Evolutionary conservation across 2,888 invertebrate species (phyloP).

Genomic region (Cheilosia soror): DNA sequence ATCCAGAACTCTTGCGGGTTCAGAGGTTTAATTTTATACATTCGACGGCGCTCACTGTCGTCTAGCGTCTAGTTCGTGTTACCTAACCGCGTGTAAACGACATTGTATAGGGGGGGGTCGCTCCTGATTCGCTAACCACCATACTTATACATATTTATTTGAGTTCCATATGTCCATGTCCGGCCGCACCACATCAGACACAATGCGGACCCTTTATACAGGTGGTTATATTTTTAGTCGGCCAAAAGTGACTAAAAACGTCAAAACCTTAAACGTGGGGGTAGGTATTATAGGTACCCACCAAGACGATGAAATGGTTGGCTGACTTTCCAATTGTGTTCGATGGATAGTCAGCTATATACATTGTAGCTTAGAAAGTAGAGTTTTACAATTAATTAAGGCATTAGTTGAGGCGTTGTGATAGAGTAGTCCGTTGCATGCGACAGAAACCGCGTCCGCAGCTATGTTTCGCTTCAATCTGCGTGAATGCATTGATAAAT

Average conservation of each 20-base stretch:
- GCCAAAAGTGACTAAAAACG: constrained; percentile 48
- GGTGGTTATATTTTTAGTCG: constrained; percentile 39
- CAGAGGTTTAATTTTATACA: constrained; percentile 53
- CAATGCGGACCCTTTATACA: constrained; percentile 21
- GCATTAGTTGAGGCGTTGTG: not conserved
- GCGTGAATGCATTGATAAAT: too few relatives aligned
- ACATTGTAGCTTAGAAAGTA: not conserved
- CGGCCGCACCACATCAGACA: not conserved
- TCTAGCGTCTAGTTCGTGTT: constrained; percentile 12
- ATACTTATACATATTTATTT: constrained; percentile 67
- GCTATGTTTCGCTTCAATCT: too few relatives aligned
- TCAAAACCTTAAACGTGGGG: constrained; percentile 52
- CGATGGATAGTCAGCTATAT: not conserved
- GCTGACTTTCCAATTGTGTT: constrained; percentile 24
- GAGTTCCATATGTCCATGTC: constrained; percentile 4
- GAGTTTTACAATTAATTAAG: constrained; percentile 4
- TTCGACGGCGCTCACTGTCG: constrained; percentile 6
- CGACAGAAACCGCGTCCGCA: too few relatives aligned
- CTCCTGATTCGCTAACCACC: constrained; percentile 59
- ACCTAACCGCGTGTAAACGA: too few relatives aligned
- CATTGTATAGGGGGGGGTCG: constrained; percentile 22
- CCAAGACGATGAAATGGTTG: constrained; percentile 60
- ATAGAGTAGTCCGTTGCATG: too few relatives aligned
- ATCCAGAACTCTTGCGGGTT: constrained; percentile 29
- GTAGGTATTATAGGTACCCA: not conserved